Evolutionary conservation across 2,888 invertebrate genomes (phyloP), one percentile per base, ranked within the genome.

Genomic region (Galeopsomyia nigrocyanea): DNA sequence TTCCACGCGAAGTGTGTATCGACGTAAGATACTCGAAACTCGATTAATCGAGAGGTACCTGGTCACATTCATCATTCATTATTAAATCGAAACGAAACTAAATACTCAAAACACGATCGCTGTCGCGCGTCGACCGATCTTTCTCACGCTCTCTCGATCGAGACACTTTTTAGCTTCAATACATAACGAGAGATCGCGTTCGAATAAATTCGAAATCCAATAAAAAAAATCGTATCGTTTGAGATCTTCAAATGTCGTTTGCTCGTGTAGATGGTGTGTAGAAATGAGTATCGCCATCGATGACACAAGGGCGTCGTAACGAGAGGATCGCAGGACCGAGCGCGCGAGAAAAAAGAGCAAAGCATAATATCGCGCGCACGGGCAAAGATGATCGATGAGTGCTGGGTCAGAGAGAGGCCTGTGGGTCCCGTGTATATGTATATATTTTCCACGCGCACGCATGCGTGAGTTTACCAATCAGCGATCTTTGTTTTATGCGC

Each of bases 311-410:
- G 21, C 22, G 65, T n/a, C 26, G 22, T 17, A 13, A 19, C 50
- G 49, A 22, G 69, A 39, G 47, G 2, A 13, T 39, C 14, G 19
- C 21, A 26, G 46, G 31, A 55, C 46, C 22, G 39, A 39, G 7
- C 31, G 56, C 7, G 47, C 16, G 21, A n/a, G 26, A 56, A 21
- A 55, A 9, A 57, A 51, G 53, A 39, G 46, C 39, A 49, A 64
- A n/a, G 17, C 3, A 62, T 46, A 21, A 72, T 80, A 81, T 80
- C 82, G 80, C 77, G 79, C 77, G 76, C 77, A 47, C 19, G 77
- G 76, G 76, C 78, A 76, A 79, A 80, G 81, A 86, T 86, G 86
- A 86, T 86, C 85, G 86, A 86, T 86, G 86, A 84, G 26, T 26
- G 83, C 80, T n/a, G 79, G 83, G 80, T 81, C 84, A 82, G 83